Percentiles rank a stretch among this genome's conserved stretches.
Evolutionary conservation across 2,113 vertebrate species (phyloP).

Genomic region (Anolis carolinensis): DNA sequence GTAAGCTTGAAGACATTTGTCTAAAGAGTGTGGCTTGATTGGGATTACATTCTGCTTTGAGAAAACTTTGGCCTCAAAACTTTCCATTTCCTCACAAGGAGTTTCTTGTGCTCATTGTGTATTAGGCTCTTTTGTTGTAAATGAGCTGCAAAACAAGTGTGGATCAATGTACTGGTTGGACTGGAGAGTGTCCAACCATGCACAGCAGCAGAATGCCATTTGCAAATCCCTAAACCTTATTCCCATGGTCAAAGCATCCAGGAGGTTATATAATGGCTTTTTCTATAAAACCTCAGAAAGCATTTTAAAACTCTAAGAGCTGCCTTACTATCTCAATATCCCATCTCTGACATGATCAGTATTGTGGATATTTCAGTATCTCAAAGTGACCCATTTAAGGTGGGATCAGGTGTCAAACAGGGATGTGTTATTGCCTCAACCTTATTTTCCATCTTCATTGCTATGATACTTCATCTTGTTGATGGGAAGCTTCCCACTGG

Average conservation of each 20-base stretch:
- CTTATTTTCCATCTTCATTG: too few species aligned
- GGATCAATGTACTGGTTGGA: not conserved
- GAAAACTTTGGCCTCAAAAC: not conserved
- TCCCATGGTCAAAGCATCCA: constrained; percentile 7
- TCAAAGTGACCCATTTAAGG: too few species aligned
- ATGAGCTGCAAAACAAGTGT: not conserved
- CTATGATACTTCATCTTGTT: too few species aligned
- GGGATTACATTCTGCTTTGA: not conserved
- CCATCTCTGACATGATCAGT: too few species aligned
- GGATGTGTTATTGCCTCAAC: too few species aligned
- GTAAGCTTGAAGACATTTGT: not conserved
- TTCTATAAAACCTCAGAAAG: not conserved
- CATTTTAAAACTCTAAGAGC: too few species aligned
- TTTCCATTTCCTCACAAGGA: constrained; percentile 12
- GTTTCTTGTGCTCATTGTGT: not conserved
- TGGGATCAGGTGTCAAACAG: too few species aligned
- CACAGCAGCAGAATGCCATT: not conserved
- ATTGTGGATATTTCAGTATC: too few species aligned
- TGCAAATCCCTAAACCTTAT: constrained; percentile 11
- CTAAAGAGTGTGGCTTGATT: not conserved
- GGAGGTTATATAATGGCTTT: not conserved
- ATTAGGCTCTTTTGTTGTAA: not conserved
- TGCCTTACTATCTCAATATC: too few species aligned
- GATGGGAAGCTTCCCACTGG: too few species aligned
- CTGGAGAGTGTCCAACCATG: not conserved